Evolutionary conservation across 2,888 invertebrate species (phyloP), one percentile per base, ranked within the genome.

Genomic region (Tetragonula carbonaria): DNA sequence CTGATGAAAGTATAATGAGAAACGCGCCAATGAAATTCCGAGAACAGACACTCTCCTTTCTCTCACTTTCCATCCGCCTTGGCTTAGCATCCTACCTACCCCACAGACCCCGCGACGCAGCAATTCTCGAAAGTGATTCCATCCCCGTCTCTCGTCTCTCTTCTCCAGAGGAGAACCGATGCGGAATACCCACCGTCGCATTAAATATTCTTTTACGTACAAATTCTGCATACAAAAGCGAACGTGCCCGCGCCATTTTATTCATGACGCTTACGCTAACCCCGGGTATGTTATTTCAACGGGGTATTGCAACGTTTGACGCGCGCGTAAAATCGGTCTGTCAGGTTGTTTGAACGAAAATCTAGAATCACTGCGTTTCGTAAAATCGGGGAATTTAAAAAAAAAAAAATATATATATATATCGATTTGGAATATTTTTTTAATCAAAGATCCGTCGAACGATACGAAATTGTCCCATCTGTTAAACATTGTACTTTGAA

Each of bases 171-270:
- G 33, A 53, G 57, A 33, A 55, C 21, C 16, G 55, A 57, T 55
- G 50, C 63, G 28, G 66, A 73, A 73, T 62, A 81, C 73, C 55
- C 66, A 33, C 67, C 62, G 45, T 59, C 28, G 53, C 78, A 73
- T 81, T 63, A 63, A 70, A 57, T 74, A 83, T 78, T 78, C 83
- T 59, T 77, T 83, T 77, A 45, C 59, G 51, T 28, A n/a, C 73
- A 73, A 70, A 76, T 51, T 51, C 57, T 16, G 70, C 57, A 74
- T 74, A 77, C 55, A 74, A 67, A 53, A 83, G n/a, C 70, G n/a
- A 28, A 57, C 2, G 21, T 62, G 55, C 16, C 65, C 6, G 18
- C 33, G 16, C n/a, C 55, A 23, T 57, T 78, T 78, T 83, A 84
- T 74, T 74, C 83, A 72, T 63, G 63, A 83, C 72, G 55, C 67